These are phyloP conservation scores for Tipula helvola DNA, from an alignment of 2,888 invertebrate genomes.

Conservation along the genomic window DNA sequence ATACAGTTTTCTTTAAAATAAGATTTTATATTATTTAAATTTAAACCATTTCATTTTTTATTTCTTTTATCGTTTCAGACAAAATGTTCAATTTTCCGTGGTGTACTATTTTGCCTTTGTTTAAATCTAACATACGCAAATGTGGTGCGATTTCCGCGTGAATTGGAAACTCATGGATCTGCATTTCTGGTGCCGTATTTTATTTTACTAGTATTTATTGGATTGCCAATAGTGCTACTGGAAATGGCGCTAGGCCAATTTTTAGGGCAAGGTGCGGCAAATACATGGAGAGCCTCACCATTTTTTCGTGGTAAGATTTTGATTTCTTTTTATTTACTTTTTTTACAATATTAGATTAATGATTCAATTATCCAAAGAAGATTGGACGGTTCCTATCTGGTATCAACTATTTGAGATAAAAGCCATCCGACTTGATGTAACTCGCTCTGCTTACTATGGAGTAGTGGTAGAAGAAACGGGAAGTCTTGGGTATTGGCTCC, in stretches of 20 bases:
- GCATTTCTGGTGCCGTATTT: slow-evolving; percentile 35
- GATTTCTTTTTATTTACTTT: too few relatives aligned
- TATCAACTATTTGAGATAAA: too few relatives aligned
- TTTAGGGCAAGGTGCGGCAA: slow-evolving; percentile 35
- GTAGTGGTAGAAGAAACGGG: too few relatives aligned
- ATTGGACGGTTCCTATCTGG: too few relatives aligned
- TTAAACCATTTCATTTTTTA: slow-evolving; percentile 15
- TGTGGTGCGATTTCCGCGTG: slow-evolving; percentile 35
- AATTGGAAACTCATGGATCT: slow-evolving; percentile 33
- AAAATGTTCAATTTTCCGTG: slow-evolving; percentile 37
- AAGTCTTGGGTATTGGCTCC: too few relatives aligned
- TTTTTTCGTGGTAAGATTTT: slow-evolving; percentile 32
- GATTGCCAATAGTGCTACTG: slow-evolving; percentile 33
- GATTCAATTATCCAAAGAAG: too few relatives aligned
- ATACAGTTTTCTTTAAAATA: too few relatives aligned
- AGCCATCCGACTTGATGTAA: too few relatives aligned
- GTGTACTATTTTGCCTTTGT: slow-evolving; percentile 34
- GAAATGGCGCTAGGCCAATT: slow-evolving; percentile 36
- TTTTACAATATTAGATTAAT: too few relatives aligned
- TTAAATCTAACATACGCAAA: slow-evolving; percentile 35
- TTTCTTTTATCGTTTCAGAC: slow-evolving; percentile 24
- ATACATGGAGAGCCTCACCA: slow-evolving; percentile 35
- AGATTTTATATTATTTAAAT: neutral
- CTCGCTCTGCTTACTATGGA: too few relatives aligned
- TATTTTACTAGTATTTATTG: slow-evolving; percentile 34